Percentiles rank a stretch among this genome's conserved stretches.
Conservation (phyloP, 2,797 vertebrate species). For the Urosaurus nigricauda region DNA sequence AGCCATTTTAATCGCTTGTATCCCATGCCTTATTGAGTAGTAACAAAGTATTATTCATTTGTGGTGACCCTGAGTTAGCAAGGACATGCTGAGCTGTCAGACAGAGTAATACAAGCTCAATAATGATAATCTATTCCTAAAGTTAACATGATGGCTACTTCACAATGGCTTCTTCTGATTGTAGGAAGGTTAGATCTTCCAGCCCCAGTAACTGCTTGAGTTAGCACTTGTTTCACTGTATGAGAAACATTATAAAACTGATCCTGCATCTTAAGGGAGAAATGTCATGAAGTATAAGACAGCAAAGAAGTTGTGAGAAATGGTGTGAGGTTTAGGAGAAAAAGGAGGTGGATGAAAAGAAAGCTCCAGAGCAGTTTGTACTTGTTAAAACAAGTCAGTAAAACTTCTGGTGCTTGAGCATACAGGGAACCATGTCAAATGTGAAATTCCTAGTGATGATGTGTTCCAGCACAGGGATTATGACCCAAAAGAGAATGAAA, state of each 20-base stretch:
- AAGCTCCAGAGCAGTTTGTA: background rate
- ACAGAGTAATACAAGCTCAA: slow-evolving; percentile 75
- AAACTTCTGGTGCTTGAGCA: background rate
- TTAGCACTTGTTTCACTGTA: slow-evolving; percentile 70
- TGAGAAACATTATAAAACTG: slow-evolving; percentile 69
- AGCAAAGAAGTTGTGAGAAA: slow-evolving; percentile 57
- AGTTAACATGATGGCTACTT: slow-evolving; percentile 71
- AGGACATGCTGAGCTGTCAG: slow-evolving; percentile 77
- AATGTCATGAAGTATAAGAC: slow-evolving; percentile 47
- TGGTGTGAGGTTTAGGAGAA: slow-evolving; percentile 26
- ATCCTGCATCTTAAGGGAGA: slow-evolving; percentile 53
- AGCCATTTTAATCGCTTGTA: slow-evolving; percentile 71
- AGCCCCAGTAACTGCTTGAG: slow-evolving; percentile 61
- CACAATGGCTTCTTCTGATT: slow-evolving; percentile 44
- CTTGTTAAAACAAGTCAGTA: background rate
- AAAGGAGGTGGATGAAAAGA: background rate
- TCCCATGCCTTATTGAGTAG: slow-evolving; percentile 69
- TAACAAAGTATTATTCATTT: slow-evolving; percentile 72
- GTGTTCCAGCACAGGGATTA: background rate
- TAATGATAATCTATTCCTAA: slow-evolving; percentile 77
- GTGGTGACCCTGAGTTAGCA: slow-evolving; percentile 75
- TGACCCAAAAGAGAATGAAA: background rate
- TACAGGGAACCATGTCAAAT: no score
- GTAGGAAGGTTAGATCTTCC: slow-evolving; percentile 61
- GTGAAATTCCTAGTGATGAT: no score